Evolutionary conservation across 64 coral and sea anemone genomes (phyloP).

Genomic region (Stichodactyla helianthus): DNA sequence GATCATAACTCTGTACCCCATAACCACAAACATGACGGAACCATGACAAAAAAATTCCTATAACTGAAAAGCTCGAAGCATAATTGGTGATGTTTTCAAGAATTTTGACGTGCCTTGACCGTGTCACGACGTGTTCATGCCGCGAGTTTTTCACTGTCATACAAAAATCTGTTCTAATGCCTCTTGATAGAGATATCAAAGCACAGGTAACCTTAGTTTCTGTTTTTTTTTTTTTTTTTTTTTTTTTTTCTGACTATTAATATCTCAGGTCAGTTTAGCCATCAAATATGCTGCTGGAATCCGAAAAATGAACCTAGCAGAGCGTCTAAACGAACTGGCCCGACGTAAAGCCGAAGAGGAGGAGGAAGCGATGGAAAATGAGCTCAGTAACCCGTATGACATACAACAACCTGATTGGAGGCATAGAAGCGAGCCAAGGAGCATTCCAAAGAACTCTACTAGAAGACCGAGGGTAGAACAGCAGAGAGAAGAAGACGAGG

Average conservation of each 20-base stretch:
- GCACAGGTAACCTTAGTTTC: too few relatives aligned
- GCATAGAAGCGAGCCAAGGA: background rate
- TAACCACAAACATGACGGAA: too few relatives aligned
- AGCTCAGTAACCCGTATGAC: conserved; percentile 9
- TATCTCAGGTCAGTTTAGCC: conserved; percentile 79
- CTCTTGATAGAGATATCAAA: too few relatives aligned
- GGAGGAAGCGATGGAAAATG: conserved; percentile 45
- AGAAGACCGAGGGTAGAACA: background rate
- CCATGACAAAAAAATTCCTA: too few relatives aligned
- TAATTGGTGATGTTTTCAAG: too few relatives aligned
- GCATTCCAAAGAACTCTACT: background rate
- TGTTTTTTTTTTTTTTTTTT: background rate
- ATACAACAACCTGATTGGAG: conserved; percentile 33
- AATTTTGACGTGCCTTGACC: too few relatives aligned
- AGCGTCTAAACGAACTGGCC: conserved; percentile 71
- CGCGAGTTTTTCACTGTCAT: too few relatives aligned
- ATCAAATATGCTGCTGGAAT: conserved; percentile 91
- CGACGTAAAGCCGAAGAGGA: conserved; percentile 75
- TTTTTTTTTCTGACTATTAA: background rate
- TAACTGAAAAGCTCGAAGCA: too few relatives aligned
- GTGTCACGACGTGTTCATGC: too few relatives aligned
- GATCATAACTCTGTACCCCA: too few relatives aligned
- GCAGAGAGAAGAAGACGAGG: conserved; percentile 47
- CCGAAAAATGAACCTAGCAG: conserved; percentile 84
- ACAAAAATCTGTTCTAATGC: too few relatives aligned